These are phyloP conservation scores for Rhadinocentrus ornatus DNA, from an alignment of 2,797 vertebrate genomes.

Conservation along the genomic window DNA sequence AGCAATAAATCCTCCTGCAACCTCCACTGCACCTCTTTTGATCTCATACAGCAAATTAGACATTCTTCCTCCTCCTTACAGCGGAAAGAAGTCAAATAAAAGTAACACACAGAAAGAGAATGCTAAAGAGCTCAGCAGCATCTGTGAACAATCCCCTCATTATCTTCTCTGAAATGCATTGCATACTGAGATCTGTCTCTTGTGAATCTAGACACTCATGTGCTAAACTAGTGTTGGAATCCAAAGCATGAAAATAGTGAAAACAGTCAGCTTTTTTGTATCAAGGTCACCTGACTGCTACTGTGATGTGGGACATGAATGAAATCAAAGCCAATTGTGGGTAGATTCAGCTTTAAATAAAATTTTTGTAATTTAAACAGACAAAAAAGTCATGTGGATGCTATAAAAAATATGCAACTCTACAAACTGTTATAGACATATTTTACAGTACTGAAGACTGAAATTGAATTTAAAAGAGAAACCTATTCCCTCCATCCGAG, in stretches of 20 bases:
- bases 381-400: background rate
- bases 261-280: slow-evolving; percentile 4
- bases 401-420: background rate
- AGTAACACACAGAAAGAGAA: slow-evolving; percentile 8
- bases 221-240: slow-evolving; percentile 24
- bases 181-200: background rate
- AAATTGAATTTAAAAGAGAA: slow-evolving; percentile 39
- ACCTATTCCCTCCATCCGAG: slow-evolving; percentile 27
- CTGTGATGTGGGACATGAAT: background rate
- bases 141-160: slow-evolving; percentile 40
- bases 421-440: slow-evolving; percentile 3
- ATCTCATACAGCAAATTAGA: slow-evolving; percentile 62
- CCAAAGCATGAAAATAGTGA: slow-evolving; percentile 10
- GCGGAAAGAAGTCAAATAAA: slow-evolving; percentile 35
- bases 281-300: slow-evolving; percentile 10
- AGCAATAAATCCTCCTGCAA: slow-evolving; percentile 27
- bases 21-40: slow-evolving; percentile 50
- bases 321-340: background rate
- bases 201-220: slow-evolving; percentile 23
- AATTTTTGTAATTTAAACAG: slow-evolving; percentile 12
- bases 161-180: slow-evolving; percentile 17
- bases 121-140: slow-evolving; percentile 38
- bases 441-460: slow-evolving; percentile 15
- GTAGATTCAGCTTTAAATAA: slow-evolving; percentile 3
- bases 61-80: slow-evolving; percentile 29